Conservation (phyloP, 2,113 vertebrate genomes). For the Crotalus horridus region DNA sequence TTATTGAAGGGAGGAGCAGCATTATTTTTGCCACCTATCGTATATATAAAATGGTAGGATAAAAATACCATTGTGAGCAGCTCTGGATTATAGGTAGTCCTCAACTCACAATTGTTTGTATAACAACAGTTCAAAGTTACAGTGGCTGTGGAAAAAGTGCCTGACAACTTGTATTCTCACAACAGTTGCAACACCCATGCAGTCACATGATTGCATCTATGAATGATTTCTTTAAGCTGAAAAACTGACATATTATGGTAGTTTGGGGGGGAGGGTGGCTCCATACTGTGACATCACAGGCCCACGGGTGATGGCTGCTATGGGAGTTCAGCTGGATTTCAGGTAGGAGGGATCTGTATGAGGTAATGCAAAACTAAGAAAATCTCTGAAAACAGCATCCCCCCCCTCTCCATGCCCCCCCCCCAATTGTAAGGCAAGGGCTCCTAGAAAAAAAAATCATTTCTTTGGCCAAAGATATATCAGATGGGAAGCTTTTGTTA, state of each 20-base stretch:
- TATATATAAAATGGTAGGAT: not conserved
- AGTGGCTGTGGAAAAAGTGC: not conserved
- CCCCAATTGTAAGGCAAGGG: not conserved
- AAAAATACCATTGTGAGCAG: not conserved
- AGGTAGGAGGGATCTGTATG: not conserved
- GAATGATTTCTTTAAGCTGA: not conserved
- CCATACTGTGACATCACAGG: constrained; percentile 52
- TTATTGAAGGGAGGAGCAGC: not conserved
- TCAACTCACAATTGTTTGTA: not conserved
- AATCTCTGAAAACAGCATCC: constrained; percentile 1
- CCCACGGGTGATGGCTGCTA: constrained; percentile 32
- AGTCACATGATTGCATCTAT: not conserved
- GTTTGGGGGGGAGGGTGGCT: constrained; percentile 33
- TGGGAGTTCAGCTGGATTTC: constrained; percentile 64
- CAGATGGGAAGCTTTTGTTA: constrained; percentile 12
- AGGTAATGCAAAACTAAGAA: constrained; percentile 19
- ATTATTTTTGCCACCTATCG: not conserved
- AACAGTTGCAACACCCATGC: not conserved
- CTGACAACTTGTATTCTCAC: not conserved
- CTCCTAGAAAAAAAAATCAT: constrained; percentile 16
- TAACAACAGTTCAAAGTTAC: not conserved
- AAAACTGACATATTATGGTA: constrained; percentile 37
- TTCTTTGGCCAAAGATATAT: not conserved
- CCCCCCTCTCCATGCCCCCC: rapidly evolving
- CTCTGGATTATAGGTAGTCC: not conserved